These are phyloP conservation scores for Syrmaticus mikado DNA, from an alignment of 2,113 vertebrate genomes.

Conservation along the genomic window DNA sequence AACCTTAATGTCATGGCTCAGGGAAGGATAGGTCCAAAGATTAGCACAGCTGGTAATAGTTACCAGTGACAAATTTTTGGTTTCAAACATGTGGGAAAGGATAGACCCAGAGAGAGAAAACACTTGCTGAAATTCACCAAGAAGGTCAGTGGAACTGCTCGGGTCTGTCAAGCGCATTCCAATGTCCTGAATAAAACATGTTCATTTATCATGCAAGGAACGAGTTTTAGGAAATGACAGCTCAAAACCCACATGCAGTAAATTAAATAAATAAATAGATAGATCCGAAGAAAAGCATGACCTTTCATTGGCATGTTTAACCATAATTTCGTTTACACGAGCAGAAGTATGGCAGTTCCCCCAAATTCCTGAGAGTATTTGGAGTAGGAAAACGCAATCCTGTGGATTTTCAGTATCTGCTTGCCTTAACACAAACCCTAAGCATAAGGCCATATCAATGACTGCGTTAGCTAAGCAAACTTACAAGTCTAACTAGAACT, in stretches of 20 bases:
- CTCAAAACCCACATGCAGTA: neutral
- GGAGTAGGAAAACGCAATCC: neutral
- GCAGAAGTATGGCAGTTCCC: neutral
- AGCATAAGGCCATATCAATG: neutral
- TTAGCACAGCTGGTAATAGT: neutral
- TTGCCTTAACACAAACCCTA: neutral
- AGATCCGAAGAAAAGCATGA: neutral
- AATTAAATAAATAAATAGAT: neutral
- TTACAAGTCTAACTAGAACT: neutral
- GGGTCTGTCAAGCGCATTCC: neutral
- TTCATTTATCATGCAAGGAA: neutral
- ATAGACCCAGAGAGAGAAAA: conserved; percentile 2
- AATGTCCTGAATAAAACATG: conserved; percentile 16
- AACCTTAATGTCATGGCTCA: neutral
- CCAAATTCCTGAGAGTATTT: neutral
- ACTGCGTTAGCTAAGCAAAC: neutral
- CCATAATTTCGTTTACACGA: neutral
- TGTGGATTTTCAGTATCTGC: neutral
- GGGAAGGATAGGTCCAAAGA: neutral
- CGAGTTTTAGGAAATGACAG: neutral
- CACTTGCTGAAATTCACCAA: conserved; percentile 21
- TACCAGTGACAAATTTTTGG: neutral
- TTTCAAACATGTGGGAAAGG: neutral
- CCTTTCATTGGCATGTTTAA: neutral
- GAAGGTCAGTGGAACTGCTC: neutral